Base-by-base conservation (phyloP, 2,888 invertebrate species). In the Hirtodrosophila histrioides region DNA sequence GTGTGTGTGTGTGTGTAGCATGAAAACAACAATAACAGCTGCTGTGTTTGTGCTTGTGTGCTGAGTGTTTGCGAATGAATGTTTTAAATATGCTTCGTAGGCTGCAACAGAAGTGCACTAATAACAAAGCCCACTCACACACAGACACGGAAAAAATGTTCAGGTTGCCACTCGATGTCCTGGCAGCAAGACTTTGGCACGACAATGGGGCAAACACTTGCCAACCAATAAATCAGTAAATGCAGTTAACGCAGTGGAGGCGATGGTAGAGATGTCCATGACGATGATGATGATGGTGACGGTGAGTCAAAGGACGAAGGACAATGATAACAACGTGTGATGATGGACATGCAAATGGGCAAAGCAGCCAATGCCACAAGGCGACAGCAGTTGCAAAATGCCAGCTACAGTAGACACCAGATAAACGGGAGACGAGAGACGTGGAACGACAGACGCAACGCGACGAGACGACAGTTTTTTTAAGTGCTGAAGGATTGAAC, bases 221-320 rank as follows among this genome's bases (percentile, higher is more conserved):
- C 35, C 69, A 58, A 65, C 58, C 68, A 73, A 75, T 69, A 81
- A 73, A 79, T 78, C 78, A 76, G 67, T 65, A 78, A 75, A 71
- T 69, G 77, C 74, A 63, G 56, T 44, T 58, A 54, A 55, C 48
- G 45, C 48, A 64, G 37, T 39, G 41, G 6, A 45, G 54, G 48
- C 57, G 60, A 5, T 6, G 6, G 6, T 27, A 27, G 3, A 5
- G 27, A 27, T 27, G 6, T 5, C 5, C 45, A 66, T 68, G 56
- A 64, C 58, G 69, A 56, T 57, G 39, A 29, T 44, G 44, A 51
- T 49, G 36, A 49, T 36, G 39, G 41, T 41, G 44, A 64, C 44
- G 53, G 63, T 49, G 68, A 63, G 17, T 27, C 49, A 49, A 9
- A 36, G 51, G 29, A 73, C 40, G 41, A 31, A 56, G 69, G 56